Conservation (phyloP, 2,797 vertebrate genomes). For the Ptychobarbus kaznakovi region DNA sequence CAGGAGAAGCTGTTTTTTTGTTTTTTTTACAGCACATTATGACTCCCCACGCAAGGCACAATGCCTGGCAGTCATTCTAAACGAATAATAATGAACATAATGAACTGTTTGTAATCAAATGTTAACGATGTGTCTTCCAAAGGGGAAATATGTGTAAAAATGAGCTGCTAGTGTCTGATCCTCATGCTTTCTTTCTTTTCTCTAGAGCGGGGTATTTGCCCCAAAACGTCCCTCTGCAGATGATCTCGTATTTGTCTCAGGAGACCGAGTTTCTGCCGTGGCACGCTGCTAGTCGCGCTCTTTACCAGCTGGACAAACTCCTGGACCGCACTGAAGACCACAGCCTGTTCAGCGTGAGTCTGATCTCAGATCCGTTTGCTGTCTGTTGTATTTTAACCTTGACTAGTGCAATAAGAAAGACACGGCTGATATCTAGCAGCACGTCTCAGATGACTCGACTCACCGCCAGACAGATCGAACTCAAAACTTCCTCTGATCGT, state of each 20-base stretch:
- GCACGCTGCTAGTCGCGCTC: conserved; percentile 93
- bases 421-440: not conserved
- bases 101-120: conserved; percentile 26
- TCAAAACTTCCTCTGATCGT: not conserved
- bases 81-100: conserved; percentile 47
- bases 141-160: conserved; percentile 23
- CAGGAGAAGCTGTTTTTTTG: conserved; percentile 20
- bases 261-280: conserved; percentile 96
- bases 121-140: conserved; percentile 13
- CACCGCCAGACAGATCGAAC: not conserved
- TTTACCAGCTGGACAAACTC: conserved; percentile 97
- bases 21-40: conserved; percentile 21
- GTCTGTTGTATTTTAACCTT: not conserved
- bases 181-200: not conserved
- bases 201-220: conserved; percentile 94
- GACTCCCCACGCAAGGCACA: conserved; percentile 17
- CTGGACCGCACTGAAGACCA: conserved; percentile 95
- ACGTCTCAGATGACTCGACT: not conserved
- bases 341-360: conserved; percentile 91
- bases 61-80: conserved; percentile 27
- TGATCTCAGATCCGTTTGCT: not conserved
- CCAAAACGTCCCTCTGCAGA: conserved; percentile 92
- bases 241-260: conserved; percentile 91
- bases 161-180: conserved; percentile 12
- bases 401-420: not conserved